These are phyloP conservation scores for Bellardia pandia DNA, from an alignment of 2,888 invertebrate genomes.

Conservation along the genomic window DNA sequence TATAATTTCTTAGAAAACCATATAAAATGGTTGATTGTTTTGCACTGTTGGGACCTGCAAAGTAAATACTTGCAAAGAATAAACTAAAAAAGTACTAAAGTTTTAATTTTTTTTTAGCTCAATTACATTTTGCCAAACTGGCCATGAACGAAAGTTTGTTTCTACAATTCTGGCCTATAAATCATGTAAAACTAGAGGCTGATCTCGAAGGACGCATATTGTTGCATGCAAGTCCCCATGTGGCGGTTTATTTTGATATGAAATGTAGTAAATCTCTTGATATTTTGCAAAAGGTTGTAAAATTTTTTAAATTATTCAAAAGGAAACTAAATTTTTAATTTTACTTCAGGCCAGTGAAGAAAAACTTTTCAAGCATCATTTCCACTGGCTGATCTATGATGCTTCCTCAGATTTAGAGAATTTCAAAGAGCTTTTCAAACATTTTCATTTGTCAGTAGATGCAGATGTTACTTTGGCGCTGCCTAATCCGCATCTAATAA, in stretches of 20 bases:
- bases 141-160: conserved; percentile 48
- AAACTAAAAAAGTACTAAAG: neutral
- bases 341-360: conserved; percentile 76
- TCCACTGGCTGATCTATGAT: conserved; percentile 81
- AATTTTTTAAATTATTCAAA: neutral
- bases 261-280: conserved; percentile 48
- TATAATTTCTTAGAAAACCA: conserved; percentile 54
- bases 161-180: conserved; percentile 56
- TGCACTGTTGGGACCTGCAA: conserved; percentile 56
- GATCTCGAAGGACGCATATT: conserved; percentile 36
- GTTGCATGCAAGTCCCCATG: conserved; percentile 5
- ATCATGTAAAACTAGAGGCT: conserved; percentile 3
- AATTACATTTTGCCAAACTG: conserved; percentile 47
- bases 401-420: conserved; percentile 30
- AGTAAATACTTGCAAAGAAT: conserved; percentile 13
- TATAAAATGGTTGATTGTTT: conserved; percentile 54
- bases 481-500: neutral
- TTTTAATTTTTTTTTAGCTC: conserved; percentile 36
- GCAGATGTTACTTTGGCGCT: conserved; percentile 79
- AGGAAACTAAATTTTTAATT: neutral
- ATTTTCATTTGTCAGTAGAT: conserved; percentile 80
- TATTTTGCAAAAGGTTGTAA: conserved; percentile 38
- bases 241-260: conserved; percentile 57
- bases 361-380: conserved; percentile 78
- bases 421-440: conserved; percentile 76